A percentile compares a stretch with the other conserved stretches of the same genome.
Conservation (phyloP, 2,797 vertebrate genomes). For the Macropodus opercularis region DNA sequence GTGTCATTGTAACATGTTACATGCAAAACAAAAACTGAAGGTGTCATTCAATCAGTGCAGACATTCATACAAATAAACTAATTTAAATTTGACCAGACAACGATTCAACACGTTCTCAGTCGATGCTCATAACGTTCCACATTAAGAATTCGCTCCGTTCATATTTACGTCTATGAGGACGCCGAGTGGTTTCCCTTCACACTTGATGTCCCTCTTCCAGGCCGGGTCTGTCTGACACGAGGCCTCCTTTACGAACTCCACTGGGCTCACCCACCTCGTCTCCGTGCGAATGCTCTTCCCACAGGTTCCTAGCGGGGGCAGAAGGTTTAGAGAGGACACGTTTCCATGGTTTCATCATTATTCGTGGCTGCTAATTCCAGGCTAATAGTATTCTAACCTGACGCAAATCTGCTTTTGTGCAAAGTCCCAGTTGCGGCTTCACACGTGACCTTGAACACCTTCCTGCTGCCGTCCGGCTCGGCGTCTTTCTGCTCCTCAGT, state of each 20-base stretch:
- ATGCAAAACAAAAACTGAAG: too few species aligned
- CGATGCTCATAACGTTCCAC: not conserved
- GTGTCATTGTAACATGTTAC: too few species aligned
- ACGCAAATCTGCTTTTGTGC: constrained; percentile 63
- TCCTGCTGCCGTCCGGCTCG: not conserved
- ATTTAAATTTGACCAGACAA: too few species aligned
- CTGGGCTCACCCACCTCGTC: constrained; percentile 69
- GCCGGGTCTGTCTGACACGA: not conserved
- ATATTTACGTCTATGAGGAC: constrained; percentile 61
- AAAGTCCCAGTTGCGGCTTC: constrained; percentile 45
- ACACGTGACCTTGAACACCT: constrained; percentile 61
- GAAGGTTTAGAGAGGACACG: not conserved
- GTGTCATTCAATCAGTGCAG: too few species aligned
- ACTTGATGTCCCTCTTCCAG: constrained; percentile 74
- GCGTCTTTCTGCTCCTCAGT: not conserved
- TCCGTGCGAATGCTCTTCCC: constrained; percentile 77
- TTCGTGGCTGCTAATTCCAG: too few species aligned
- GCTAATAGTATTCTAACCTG: constrained; percentile 49
- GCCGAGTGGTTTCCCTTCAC: constrained; percentile 56
- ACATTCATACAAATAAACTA: too few species aligned
- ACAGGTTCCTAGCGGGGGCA: constrained; percentile 47
- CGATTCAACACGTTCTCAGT: too few species aligned
- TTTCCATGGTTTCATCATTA: too few species aligned
- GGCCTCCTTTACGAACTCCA: constrained; percentile 56
- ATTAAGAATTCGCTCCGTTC: too few species aligned